phyloP scores from a whole-genome alignment of 2,888 invertebrate species.

The Rhynchonema sp. region DNA sequence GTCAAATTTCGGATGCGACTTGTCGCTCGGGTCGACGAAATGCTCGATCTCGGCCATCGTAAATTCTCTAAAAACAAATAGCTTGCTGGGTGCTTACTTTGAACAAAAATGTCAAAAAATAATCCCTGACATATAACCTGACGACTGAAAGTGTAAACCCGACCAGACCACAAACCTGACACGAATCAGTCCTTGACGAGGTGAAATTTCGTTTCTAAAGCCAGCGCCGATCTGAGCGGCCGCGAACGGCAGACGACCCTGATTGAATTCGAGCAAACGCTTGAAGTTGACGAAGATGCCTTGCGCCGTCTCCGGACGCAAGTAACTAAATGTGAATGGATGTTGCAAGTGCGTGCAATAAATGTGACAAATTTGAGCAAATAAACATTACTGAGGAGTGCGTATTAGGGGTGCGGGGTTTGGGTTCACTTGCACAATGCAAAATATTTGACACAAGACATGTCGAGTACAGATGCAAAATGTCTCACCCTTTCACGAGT shows the following conservation, averaged over 20 bases:
- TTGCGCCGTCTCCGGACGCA: constrained; percentile 96
- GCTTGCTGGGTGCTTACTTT: neutral
- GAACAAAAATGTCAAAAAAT: neutral
- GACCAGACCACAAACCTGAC: constrained; percentile 39
- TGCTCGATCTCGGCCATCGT: constrained; percentile 99
- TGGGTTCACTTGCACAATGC: neutral
- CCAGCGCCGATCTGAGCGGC: constrained; percentile 96
- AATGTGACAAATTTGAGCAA: neutral
- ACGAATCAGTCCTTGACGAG: constrained; percentile 76
- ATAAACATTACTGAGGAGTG: neutral
- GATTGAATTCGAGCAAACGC: constrained; percentile 84
- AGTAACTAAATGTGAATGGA: constrained; percentile 49
- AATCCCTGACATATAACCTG: neutral
- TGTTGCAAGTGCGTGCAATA: neutral
- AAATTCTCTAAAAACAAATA: constrained; percentile 53
- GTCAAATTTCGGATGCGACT: constrained; percentile 72
- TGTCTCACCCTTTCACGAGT: constrained; percentile 54
- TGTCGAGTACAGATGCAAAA: no score
- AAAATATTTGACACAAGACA: no score
- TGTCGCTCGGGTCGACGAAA: constrained; percentile 77
- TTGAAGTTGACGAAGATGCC: constrained; percentile 99
- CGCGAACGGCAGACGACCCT: constrained; percentile 83
- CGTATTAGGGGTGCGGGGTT: neutral
- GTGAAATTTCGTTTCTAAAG: constrained; percentile 97
- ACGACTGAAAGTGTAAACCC: neutral